Evolutionary conservation across 2,888 invertebrate genomes (phyloP).

Genomic region (Anthrax anthrax): DNA sequence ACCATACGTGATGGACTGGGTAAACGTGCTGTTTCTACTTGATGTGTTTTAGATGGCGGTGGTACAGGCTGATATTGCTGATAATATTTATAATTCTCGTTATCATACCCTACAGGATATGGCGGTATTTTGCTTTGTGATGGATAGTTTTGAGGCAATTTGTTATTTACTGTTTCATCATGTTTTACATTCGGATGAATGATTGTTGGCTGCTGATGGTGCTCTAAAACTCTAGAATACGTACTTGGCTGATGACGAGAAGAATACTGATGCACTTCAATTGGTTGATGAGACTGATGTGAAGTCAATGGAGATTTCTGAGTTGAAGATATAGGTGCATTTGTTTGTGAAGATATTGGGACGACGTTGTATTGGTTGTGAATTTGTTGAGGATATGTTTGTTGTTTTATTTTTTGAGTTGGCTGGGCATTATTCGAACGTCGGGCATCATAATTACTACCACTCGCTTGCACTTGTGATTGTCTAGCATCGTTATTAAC

Average conservation of each 20-base stretch:
- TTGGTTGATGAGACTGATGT: background rate
- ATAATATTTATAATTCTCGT: background rate
- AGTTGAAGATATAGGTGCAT: too few species aligned
- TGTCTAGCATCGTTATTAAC: background rate
- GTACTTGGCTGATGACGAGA: background rate
- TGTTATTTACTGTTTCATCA: background rate
- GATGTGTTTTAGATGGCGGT: background rate
- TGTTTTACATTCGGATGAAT: slow-evolving; percentile 3
- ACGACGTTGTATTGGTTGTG: background rate
- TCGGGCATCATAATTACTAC: background rate
- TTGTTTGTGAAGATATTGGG: background rate
- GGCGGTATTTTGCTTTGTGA: background rate
- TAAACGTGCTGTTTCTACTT: background rate
- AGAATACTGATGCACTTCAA: background rate
- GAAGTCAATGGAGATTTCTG: background rate
- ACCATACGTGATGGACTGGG: background rate
- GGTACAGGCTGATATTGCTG: background rate
- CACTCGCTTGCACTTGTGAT: background rate
- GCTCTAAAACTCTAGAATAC: background rate
- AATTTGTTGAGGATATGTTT: background rate
- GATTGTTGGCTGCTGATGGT: slow-evolving; percentile 2
- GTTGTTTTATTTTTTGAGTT: background rate
- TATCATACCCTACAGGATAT: background rate
- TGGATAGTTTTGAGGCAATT: background rate
- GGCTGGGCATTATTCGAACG: background rate